Conservation (phyloP, 1,140 invertebrate species). For the Drosophila quadrilineata region DNA sequence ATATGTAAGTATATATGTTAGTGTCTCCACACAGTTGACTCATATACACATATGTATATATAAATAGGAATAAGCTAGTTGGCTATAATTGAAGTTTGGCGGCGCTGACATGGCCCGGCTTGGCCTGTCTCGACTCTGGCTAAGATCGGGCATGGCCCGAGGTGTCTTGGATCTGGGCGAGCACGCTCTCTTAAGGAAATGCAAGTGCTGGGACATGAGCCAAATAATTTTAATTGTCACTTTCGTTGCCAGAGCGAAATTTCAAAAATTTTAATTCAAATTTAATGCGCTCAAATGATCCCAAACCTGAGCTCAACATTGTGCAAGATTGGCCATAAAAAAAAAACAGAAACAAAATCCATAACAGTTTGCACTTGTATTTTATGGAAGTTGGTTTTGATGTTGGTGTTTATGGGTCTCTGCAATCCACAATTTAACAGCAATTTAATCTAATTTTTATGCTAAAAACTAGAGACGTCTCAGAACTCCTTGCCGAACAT, state of each 20-base stretch:
- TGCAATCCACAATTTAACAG: slow-evolving; percentile 43
- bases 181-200: slow-evolving; percentile 66
- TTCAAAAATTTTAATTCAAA: slow-evolving; percentile 76
- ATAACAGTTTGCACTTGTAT: neutral
- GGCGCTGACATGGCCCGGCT: slow-evolving; percentile 25
- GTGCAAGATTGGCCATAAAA: no score
- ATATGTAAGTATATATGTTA: slow-evolving; percentile 23
- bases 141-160: slow-evolving; percentile 5
- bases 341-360: no score
- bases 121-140: slow-evolving; percentile 22
- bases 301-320: no score
- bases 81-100: slow-evolving; percentile 64
- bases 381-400: neutral
- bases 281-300: slow-evolving; percentile 71
- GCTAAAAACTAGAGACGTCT: slow-evolving; percentile 39
- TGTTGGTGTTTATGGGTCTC: slow-evolving; percentile 18
- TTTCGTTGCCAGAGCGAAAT: slow-evolving; percentile 69
- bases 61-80: slow-evolving; percentile 28
- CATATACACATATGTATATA: slow-evolving; percentile 15
- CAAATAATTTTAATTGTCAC: slow-evolving; percentile 67
- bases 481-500: slow-evolving; percentile 41
- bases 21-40: slow-evolving; percentile 3
- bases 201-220: slow-evolving; percentile 35
- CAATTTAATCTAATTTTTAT: slow-evolving; percentile 45
- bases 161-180: slow-evolving; percentile 39